phyloP scores from a whole-genome alignment of 2,888 invertebrate species.

The Malthinus seriepunctatus region DNA sequence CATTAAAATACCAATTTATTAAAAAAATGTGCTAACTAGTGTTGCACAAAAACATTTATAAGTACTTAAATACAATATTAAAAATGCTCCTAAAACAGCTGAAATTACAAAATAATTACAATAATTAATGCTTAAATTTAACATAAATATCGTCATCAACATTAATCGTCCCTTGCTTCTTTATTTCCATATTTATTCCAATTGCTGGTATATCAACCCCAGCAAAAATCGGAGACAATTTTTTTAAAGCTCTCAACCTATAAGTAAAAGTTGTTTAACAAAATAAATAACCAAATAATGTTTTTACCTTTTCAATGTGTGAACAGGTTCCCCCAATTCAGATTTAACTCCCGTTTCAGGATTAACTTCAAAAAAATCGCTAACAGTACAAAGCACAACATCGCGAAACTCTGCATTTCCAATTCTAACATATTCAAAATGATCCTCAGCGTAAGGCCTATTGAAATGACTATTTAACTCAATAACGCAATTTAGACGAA shows the following conservation, averaged over 20 bases:
- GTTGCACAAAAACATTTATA: no score
- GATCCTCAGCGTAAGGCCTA: constrained; percentile 57
- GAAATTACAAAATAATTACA: no score
- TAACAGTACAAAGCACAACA: constrained; percentile 63
- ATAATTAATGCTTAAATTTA: constrained; percentile 24
- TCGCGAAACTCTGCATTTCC: constrained; percentile 57
- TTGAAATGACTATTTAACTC: constrained; percentile 47
- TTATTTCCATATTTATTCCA: constrained; percentile 58
- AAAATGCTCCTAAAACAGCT: no score
- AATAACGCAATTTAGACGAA: constrained; percentile 62
- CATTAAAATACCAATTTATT: no score
- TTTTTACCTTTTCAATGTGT: constrained; percentile 58
- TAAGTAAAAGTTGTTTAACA: not conserved
- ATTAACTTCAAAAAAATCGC: constrained; percentile 53
- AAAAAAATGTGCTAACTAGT: no score
- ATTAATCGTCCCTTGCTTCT: constrained; percentile 53
- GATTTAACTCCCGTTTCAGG: constrained; percentile 56
- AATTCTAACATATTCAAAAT: constrained; percentile 62
- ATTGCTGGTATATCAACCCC: constrained; percentile 49
- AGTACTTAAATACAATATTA: no score
- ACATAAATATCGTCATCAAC: constrained; percentile 59
- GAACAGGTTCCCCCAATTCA: constrained; percentile 56
- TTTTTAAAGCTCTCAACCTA: constrained; percentile 55
- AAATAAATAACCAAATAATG: not conserved
- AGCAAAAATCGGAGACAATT: constrained; percentile 34